Evolutionary conservation across 2,113 vertebrate genomes (phyloP).

Genomic region (Puffinus mauretanicus): DNA sequence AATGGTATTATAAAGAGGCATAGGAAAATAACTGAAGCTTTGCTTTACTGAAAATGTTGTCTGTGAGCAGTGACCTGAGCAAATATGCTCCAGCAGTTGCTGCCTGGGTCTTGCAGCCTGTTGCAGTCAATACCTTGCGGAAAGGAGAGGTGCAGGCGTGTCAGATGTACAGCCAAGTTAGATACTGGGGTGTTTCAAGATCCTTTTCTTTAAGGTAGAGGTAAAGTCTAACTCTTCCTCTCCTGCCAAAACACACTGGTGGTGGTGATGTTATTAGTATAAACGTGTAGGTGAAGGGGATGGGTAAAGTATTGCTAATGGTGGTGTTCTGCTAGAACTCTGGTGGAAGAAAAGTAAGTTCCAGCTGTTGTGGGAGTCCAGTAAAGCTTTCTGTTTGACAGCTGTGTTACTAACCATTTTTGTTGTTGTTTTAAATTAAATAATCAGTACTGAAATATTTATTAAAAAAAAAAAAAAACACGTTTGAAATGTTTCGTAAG

Average conservation of each 20-base stretch:
- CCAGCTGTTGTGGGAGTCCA: not conserved
- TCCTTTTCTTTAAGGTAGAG: not conserved
- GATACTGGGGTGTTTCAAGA: not conserved
- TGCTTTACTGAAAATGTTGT: not conserved
- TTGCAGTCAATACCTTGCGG: rapidly evolving
- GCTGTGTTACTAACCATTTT: not conserved
- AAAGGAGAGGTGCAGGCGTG: not conserved
- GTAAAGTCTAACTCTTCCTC: not conserved
- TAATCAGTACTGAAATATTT: not conserved
- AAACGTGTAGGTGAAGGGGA: not conserved
- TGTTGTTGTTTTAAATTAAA: not conserved
- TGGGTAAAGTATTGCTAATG: not conserved
- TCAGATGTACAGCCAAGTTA: rapidly evolving
- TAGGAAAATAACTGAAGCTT: not conserved
- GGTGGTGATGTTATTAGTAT: not conserved
- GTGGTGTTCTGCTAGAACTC: not conserved
- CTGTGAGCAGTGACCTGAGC: not conserved
- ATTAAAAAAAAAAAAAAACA: not conserved
- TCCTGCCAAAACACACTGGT: not conserved
- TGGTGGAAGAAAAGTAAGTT: not conserved
- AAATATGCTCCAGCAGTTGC: not conserved
- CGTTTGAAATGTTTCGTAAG: not conserved
- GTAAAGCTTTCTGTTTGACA: not conserved
- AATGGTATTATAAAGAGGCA: not conserved
- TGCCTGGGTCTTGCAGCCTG: not conserved